A percentile compares a stretch with the other conserved stretches of the same genome.
Conservation (phyloP, 92 coral and sea anemone genomes). For the Bergia sp. region DNA sequence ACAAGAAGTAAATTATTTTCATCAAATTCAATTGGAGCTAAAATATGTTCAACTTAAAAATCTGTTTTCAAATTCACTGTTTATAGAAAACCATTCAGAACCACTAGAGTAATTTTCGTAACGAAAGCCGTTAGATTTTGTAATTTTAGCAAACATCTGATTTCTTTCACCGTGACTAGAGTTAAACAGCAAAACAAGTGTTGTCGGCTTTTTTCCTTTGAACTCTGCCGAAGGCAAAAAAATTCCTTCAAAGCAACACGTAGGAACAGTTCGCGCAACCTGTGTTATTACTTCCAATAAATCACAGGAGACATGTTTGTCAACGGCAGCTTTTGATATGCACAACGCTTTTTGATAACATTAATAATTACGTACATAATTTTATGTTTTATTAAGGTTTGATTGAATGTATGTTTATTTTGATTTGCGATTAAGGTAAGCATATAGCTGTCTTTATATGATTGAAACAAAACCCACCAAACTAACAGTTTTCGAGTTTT, state of each 20-base stretch:
- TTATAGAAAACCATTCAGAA: background rate
- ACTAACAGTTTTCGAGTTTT: background rate
- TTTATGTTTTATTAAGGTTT: conserved; percentile 21
- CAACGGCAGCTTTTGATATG: conserved; percentile 37
- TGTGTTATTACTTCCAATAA: conserved; percentile 29
- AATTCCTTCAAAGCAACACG: background rate
- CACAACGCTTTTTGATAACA: conserved; percentile 29
- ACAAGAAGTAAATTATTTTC: too few relatives aligned
- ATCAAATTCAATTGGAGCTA: background rate
- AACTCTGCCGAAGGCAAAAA: conserved; percentile 5
- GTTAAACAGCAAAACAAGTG: background rate
- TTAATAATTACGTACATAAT: conserved; percentile 12
- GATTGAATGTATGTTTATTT: conserved; percentile 29
- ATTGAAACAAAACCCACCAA: conserved; percentile 21
- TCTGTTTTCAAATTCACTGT: background rate
- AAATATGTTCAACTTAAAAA: background rate
- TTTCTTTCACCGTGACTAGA: background rate
- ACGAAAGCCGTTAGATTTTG: background rate
- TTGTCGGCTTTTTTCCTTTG: background rate
- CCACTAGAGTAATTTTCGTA: background rate
- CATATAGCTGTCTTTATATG: background rate
- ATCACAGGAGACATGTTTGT: conserved; percentile 21
- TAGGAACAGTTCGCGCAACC: background rate
- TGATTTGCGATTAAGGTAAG: background rate
- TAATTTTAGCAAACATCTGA: background rate